Evolutionary conservation across 2,888 invertebrate genomes (phyloP).

Genomic region (Furcula furcula): DNA sequence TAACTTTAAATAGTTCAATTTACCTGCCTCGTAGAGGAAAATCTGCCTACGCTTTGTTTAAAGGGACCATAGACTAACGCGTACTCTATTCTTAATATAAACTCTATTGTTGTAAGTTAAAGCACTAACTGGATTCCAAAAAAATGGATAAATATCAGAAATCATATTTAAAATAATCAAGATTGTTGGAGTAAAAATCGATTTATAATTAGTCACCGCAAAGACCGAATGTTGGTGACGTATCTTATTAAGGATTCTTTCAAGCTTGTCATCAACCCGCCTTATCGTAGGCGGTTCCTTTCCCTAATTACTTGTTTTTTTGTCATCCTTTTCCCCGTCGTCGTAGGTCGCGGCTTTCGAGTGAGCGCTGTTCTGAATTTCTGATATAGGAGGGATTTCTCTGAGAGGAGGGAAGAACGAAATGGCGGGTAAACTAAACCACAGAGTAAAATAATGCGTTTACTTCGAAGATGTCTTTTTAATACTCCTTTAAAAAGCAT

Average conservation of each 20-base stretch:
- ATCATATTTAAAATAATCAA: too few species aligned
- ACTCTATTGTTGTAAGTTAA: too few species aligned
- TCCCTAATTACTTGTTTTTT: slow-evolving; percentile 34
- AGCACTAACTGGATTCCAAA: too few species aligned
- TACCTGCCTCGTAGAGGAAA: too few species aligned
- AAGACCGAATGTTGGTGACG: slow-evolving; percentile 32
- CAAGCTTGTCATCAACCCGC: slow-evolving; percentile 38
- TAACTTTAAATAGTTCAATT: too few species aligned
- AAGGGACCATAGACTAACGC: too few species aligned
- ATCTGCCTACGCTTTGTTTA: too few species aligned
- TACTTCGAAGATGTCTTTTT: too few species aligned
- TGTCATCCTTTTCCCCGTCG: too few species aligned
- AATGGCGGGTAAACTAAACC: not conserved
- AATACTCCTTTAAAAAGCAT: too few species aligned
- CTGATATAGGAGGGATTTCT: slow-evolving; percentile 9
- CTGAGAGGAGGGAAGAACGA: slow-evolving; percentile 12
- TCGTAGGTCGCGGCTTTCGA: slow-evolving; percentile 4
- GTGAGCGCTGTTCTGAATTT: slow-evolving; percentile 6
- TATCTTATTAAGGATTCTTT: slow-evolving; percentile 43
- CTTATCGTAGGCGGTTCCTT: slow-evolving; percentile 30
- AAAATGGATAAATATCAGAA: too few species aligned
- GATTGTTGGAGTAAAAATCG: slow-evolving; percentile 17
- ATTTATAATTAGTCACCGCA: slow-evolving; percentile 14
- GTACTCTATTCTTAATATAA: too few species aligned
- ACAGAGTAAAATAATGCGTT: slow-evolving; percentile 7